These are phyloP conservation scores for Lutjanus argentimaculatus DNA, from an alignment of 2,797 vertebrate species.

Conservation along the genomic window DNA sequence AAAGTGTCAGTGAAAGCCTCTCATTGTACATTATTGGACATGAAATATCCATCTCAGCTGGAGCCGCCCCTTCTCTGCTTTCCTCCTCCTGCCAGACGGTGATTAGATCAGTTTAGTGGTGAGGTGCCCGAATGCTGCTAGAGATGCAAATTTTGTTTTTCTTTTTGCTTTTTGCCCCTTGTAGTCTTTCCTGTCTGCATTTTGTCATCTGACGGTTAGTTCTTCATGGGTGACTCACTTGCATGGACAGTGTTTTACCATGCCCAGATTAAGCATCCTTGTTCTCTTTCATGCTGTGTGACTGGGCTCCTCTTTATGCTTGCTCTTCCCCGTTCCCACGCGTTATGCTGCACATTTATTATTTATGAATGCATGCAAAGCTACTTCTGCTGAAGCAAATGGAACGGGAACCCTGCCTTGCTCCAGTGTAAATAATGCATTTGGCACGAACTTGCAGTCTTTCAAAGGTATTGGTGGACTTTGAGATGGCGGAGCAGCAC, in stretches of 20 bases:
- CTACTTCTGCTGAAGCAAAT: slow-evolving; percentile 84
- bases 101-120: slow-evolving; percentile 73
- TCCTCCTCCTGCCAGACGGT: slow-evolving; percentile 52
- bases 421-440: slow-evolving; percentile 87
- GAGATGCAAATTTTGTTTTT: slow-evolving; percentile 70
- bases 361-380: slow-evolving; percentile 86
- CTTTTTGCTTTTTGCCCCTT: slow-evolving; percentile 36
- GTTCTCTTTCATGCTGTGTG: slow-evolving; percentile 66
- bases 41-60: slow-evolving; percentile 55
- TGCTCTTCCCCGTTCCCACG: slow-evolving; percentile 66
- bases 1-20: slow-evolving; percentile 60
- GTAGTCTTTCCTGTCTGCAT: slow-evolving; percentile 56
- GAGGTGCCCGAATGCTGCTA: slow-evolving; percentile 56
- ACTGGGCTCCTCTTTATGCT: slow-evolving; percentile 66
- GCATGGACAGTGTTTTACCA: slow-evolving; percentile 59
- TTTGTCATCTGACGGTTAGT: slow-evolving; percentile 69
- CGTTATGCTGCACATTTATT: slow-evolving; percentile 79
- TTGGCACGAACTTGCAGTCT: slow-evolving; percentile 66
- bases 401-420: slow-evolving; percentile 77
- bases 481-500: slow-evolving; percentile 34
- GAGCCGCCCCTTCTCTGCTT: slow-evolving; percentile 42
- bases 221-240: slow-evolving; percentile 66
- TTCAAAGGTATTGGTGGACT: slow-evolving; percentile 69
- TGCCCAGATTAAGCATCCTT: slow-evolving; percentile 70
- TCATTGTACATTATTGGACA: slow-evolving; percentile 48